These are phyloP conservation scores for Melanotaenia trifasciata DNA, from an alignment of 2,797 vertebrate species.

Conservation along the genomic window DNA sequence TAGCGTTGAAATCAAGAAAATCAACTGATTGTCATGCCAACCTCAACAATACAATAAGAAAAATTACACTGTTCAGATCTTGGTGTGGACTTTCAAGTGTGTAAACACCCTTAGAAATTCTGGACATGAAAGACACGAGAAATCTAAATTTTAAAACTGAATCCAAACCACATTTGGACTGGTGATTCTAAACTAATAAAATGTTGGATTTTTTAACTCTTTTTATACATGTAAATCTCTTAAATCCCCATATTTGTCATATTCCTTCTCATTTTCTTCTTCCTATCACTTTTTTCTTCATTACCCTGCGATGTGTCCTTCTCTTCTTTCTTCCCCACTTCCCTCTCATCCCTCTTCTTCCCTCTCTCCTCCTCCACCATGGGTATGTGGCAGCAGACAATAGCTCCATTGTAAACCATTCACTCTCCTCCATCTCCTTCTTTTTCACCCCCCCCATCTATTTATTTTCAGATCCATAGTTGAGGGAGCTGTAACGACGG, in stretches of 20 bases:
- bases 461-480: conserved; percentile 84
- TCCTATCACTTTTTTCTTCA: conserved; percentile 1
- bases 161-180: neutral
- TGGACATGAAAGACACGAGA: neutral
- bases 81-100: neutral
- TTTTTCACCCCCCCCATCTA: conserved; percentile 64
- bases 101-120: neutral
- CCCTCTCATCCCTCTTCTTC: neutral
- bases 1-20: no score
- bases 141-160: neutral
- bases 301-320: neutral
- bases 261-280: neutral
- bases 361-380: conserved; percentile 21
- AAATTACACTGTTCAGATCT: neutral
- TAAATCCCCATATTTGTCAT: neutral
- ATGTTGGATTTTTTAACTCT: neutral
- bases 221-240: neutral
- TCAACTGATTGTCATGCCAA: neutral
- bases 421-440: conserved; percentile 57
- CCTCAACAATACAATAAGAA: neutral
- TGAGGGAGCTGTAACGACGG: conserved; percentile 71
- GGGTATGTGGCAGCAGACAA: conserved; percentile 75
- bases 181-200: neutral
- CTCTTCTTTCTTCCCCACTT: neutral
- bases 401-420: conserved; percentile 70